Base-by-base conservation (phyloP, 1,140 invertebrate species). In the Grapholita molesta region DNA sequence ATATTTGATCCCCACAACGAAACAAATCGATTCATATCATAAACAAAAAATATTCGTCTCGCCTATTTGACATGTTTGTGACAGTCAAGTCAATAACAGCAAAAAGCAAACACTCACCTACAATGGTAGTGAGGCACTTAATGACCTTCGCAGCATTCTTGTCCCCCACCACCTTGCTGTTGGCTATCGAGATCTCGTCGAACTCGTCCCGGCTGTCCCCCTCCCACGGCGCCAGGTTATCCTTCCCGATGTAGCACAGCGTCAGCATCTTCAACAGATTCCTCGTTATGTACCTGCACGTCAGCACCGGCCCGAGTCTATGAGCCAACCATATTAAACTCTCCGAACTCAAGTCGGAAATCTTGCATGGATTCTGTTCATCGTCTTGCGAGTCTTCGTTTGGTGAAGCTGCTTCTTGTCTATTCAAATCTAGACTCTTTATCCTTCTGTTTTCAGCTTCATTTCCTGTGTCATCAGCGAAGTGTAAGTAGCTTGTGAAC, bases 201-300 rank as follows among this genome's bases (percentile, higher is more conserved):
- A 95, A 83, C 76, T 91, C 92, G 72, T 92, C 81, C 64, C 77
- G 82, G 28, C 79, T 74, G 23, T 84, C 83, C 0, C 78, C 79
- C n/a, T 88, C 90, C 52, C 82, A 77, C 1, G 93, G 83, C 42
- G 93, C 82, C 15, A 98, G 91, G 88, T 97, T 97, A 71, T 97
- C 96, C 77, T 95, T 94, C 0, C 97, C 97, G 23, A 97, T 94
- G 84, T 99, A 99, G 88, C 98, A 99, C 0, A 99, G 89, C 0
- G 97, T 97, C 11, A 99, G 89, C 96, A 99, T 99, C 75, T 98
- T 95, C 3, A 99, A 91, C 35, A 99, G 92, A 93, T 99, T 99
- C 42, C 97, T 93, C 0, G 98, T 97, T 23, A 99, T 93, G 92
- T 97, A 96, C 74, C 96, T 95, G 12, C 98, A 97, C 2, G 98